Base-by-base conservation (phyloP, 2,113 vertebrate genomes). In the Variabilichromis moorii region DNA sequence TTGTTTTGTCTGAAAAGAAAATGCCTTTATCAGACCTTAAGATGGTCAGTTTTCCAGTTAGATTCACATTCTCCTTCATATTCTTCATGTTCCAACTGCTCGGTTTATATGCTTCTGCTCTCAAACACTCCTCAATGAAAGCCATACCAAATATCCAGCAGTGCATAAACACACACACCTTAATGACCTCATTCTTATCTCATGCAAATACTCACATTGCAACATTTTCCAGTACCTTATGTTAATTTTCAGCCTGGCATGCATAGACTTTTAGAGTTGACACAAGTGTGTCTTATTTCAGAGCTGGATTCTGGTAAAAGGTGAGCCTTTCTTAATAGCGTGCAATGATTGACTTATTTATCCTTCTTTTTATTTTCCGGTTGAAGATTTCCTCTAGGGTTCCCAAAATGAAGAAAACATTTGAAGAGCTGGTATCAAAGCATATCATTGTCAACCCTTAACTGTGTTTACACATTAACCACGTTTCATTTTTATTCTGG, bases 121-220 rank as follows among this genome's bases (percentile, higher is more conserved):
- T 26, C 13, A 7, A 42, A 59, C n/a, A 1, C 37, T 80, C 33
- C 71, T 14, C 17, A 6, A 51, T 47, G 19, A 57, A 2, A 82
- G n/a, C 26, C 73, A 85, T 12, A 54, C 37, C 61, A 81, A 61
- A 89, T n/a, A 59, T 33, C 6, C 55, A 61, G 31, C 37, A 14
- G 13, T 12, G 9, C 5, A 45, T 24, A 37, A 83, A 85, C 63
- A 59, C 19, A 51, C 8, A 33, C 79, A 54, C 33, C 59, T 35
- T 8, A 3, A 57, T 12, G 21, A 78, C 89, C 84, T 89, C 83
- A 31, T 9, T 33, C 80, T 92, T 93, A 95, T 95, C 94, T 90
- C 80, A 57, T 89, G 84, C 90, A 93, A 94, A 95, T 93, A 93
- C 9, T 86, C 21, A 1, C 19, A 57, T 80, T 88, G 73, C 73